Conservation (phyloP, 2,113 vertebrate species). For the Chamaea fasciata region DNA sequence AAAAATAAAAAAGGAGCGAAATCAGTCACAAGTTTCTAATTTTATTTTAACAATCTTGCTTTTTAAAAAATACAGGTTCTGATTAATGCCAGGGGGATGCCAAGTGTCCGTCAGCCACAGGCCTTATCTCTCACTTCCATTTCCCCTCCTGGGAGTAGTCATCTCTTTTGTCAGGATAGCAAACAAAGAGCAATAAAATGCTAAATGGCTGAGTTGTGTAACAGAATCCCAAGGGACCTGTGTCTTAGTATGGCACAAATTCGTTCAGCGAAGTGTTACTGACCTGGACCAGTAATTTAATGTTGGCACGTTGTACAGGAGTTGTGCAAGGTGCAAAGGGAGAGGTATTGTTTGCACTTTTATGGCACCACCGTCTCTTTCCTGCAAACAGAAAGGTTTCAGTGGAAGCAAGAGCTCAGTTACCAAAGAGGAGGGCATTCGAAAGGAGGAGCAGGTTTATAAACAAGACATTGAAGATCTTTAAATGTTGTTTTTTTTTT, state of each 20-base stretch:
- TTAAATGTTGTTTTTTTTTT: background rate
- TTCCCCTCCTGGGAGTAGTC: background rate
- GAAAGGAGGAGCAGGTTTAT: background rate
- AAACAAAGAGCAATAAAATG: background rate
- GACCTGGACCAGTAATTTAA: background rate
- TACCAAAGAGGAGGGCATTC: background rate
- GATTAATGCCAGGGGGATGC: slow-evolving; percentile 59
- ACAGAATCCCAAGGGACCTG: background rate
- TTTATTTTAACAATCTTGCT: slow-evolving; percentile 75
- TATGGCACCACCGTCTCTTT: background rate
- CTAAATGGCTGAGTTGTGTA: background rate
- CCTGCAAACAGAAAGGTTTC: background rate
- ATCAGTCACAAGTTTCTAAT: slow-evolving; percentile 63
- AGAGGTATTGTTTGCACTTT: background rate
- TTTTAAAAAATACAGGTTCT: slow-evolving; percentile 60
- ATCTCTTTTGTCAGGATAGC: background rate
- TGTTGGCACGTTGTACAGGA: background rate
- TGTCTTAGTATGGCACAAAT: background rate
- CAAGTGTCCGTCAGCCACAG: background rate
- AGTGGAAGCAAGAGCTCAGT: background rate
- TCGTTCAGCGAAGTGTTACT: background rate
- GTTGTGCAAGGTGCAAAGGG: background rate
- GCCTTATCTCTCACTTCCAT: background rate
- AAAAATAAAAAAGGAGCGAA: background rate
- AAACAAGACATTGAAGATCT: background rate